Conservation (phyloP, 2,888 invertebrate genomes). For the Chaitophorus viminalis region DNA sequence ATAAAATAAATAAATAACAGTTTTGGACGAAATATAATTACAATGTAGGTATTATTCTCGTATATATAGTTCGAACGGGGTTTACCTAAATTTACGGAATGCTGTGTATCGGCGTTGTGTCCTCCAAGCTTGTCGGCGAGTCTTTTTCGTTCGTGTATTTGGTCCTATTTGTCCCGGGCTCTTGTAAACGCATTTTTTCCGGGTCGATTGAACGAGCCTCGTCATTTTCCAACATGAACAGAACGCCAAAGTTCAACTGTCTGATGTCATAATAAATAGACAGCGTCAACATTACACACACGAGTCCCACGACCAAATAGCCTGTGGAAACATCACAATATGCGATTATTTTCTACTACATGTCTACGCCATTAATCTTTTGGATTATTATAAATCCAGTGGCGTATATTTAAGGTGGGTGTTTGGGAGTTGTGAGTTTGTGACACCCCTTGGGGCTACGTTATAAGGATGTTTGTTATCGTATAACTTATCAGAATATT, state of each 20-base stretch:
- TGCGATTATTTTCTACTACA: too few relatives aligned
- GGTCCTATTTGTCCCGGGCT: slow-evolving; percentile 69
- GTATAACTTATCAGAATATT: too few relatives aligned
- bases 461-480: too few relatives aligned
- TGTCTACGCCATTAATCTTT: too few relatives aligned
- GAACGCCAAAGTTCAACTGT: slow-evolving; percentile 83
- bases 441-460: too few relatives aligned
- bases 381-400: too few relatives aligned
- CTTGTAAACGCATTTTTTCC: slow-evolving; percentile 76
- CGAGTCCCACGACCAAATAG: slow-evolving; percentile 82
- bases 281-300: slow-evolving; percentile 84
- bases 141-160: slow-evolving; percentile 68
- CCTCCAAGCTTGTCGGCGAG: slow-evolving; percentile 74
- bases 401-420: too few relatives aligned
- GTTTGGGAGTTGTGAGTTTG: too few relatives aligned
- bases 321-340: slow-evolving; percentile 69
- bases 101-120: slow-evolving; percentile 74
- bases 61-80: neutral
- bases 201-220: slow-evolving; percentile 71
- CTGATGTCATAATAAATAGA: slow-evolving; percentile 90
- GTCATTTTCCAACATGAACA: slow-evolving; percentile 76
- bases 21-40: neutral
- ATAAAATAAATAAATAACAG: neutral
- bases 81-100: slow-evolving; percentile 65
- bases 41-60: too few relatives aligned